phyloP scores from a whole-genome alignment of 2,888 invertebrate genomes.

The Lypha dubia region DNA sequence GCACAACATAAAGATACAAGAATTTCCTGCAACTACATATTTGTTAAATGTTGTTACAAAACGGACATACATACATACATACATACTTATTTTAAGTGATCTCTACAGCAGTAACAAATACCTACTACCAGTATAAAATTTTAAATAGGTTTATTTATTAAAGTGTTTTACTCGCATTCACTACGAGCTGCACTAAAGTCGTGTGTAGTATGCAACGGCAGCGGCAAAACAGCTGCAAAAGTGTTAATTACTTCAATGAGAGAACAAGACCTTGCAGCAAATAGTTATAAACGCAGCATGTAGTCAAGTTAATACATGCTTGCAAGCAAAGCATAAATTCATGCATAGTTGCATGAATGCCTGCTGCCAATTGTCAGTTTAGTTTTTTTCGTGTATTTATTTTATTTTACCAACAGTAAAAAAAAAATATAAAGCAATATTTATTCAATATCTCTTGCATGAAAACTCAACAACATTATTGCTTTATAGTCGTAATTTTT shows the following conservation, averaged over 20 bases:
- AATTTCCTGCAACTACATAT: constrained; percentile 13
- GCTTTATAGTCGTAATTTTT: constrained; percentile 46
- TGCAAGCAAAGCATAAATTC: constrained; percentile 63
- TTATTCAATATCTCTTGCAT: constrained; percentile 17
- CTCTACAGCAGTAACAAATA: constrained; percentile 3
- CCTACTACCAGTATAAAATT: constrained; percentile 19
- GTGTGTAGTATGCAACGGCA: constrained; percentile 3
- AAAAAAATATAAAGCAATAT: constrained; percentile 20
- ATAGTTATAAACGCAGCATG: constrained; percentile 60
- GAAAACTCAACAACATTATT: constrained; percentile 23
- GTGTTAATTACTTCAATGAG: constrained; percentile 72
- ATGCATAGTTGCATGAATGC: constrained; percentile 62
- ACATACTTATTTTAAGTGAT: too few relatives aligned
- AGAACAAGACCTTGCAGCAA: constrained; percentile 60
- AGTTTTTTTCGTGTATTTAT: not conserved
- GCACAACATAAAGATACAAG: not conserved
- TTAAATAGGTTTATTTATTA: constrained; percentile 41
- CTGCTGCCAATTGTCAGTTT: constrained; percentile 53
- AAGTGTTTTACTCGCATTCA: constrained; percentile 41
- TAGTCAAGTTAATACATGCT: constrained; percentile 61
- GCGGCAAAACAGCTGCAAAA: constrained; percentile 68
- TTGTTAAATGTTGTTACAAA: constrained; percentile 11
- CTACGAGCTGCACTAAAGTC: too few relatives aligned
- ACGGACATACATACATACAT: constrained; percentile 5
- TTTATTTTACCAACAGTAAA: not conserved